Evolutionary conservation across 2,888 invertebrate species (phyloP), one percentile per base, ranked within the genome.

Genomic region (Eurytoma adleriae): DNA sequence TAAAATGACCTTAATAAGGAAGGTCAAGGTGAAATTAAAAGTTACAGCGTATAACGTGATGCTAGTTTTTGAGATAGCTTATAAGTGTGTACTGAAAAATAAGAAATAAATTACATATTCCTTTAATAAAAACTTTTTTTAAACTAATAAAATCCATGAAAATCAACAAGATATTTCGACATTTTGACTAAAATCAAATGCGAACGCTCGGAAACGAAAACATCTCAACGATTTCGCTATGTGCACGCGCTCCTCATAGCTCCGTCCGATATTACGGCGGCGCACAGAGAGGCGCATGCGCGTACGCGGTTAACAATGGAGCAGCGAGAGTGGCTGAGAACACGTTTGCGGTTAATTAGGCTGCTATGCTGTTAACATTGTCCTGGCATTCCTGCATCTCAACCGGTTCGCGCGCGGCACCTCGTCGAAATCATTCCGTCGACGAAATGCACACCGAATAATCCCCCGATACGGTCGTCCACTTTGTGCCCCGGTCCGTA

Each of bases 301-400:
- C 14, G 30, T 30, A 52, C 68, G 3, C n/a, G 69, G 20, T 30
- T 52, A 74, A 72, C 71, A 71, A 76, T 67, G 56, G 50, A 59
- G 16, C 59, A 64, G n/a, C 5, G 62, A 27, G 61, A 64, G 64
- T 48, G n/a, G 14, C 83, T 83, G 85, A 84, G 84, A 86, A 87
- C 87, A 85, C 85, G 84, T 86, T 86, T 86, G 85, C 84, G 86
- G 88, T 88, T 89, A 89, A 89, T 89, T 89, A 89, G 86, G 82
- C 85, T 86, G 84, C 85, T 86, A 86, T 86, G 85, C 86, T 84
- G 86, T 88, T 89, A 88, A 86, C 88, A 83, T 86, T 83, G 84
- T 82, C 83, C 83, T 81, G 83, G 82, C 81, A 81, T 79, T 83
- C 82, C 82, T 66, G 52, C 67, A 69, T 74, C 64, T 57, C 62